Conservation (phyloP, 2,113 vertebrate species). For the Rousettus leschenaultii region DNA sequence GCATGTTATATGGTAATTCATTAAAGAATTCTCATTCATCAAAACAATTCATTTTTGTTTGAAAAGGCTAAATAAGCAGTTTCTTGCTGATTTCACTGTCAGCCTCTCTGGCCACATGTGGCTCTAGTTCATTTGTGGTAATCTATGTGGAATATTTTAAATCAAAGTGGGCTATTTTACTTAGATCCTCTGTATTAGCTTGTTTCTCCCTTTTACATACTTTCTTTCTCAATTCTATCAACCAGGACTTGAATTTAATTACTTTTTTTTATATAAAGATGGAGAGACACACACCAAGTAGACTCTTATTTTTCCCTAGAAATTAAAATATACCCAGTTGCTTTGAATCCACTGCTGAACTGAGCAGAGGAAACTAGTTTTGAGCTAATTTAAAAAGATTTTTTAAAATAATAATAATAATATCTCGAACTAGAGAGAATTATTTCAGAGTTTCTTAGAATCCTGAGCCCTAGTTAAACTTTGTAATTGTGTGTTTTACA, state of each 20-base stretch:
- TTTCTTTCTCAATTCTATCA: slow-evolving; percentile 66
- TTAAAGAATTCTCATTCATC: slow-evolving; percentile 83
- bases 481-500: neutral
- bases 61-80: slow-evolving; percentile 82
- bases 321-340: slow-evolving; percentile 9
- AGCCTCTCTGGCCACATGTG: slow-evolving; percentile 76
- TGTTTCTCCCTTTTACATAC: slow-evolving; percentile 48
- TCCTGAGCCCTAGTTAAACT: neutral
- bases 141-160: slow-evolving; percentile 75
- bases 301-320: slow-evolving; percentile 64
- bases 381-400: neutral
- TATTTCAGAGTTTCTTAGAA: neutral
- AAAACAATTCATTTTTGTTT: slow-evolving; percentile 85
- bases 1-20: slow-evolving; percentile 81
- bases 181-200: neutral
- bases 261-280: slow-evolving; percentile 44
- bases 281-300: slow-evolving; percentile 45
- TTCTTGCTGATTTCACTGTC: slow-evolving; percentile 81
- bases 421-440: neutral
- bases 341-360: neutral
- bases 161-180: slow-evolving; percentile 6
- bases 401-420: neutral
- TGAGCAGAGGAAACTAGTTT: neutral
- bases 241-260: slow-evolving; percentile 69
- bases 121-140: slow-evolving; percentile 71